phyloP scores from a whole-genome alignment of 1,140 invertebrate genomes.

The Euwallacea similis region DNA sequence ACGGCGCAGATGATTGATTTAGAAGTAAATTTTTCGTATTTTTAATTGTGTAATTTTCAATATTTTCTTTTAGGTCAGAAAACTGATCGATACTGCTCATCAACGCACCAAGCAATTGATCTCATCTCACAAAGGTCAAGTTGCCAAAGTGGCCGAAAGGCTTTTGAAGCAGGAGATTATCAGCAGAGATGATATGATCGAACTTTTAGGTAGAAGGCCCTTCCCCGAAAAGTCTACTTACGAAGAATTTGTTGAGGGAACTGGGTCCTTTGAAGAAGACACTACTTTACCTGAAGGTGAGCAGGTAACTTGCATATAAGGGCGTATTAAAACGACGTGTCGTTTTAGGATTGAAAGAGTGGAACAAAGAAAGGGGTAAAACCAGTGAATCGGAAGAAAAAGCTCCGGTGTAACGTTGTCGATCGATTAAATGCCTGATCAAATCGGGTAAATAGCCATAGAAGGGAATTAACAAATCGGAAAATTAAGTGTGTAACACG shows the following conservation, averaged over 20 bases:
- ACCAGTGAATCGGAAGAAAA: neutral
- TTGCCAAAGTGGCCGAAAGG: constrained; percentile 92
- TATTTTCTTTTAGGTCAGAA: constrained; percentile 63
- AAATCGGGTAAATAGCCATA: neutral
- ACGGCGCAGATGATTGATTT: constrained; percentile 96
- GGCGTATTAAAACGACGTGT: neutral
- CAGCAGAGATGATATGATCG: constrained; percentile 97
- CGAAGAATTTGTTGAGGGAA: constrained; percentile 99
- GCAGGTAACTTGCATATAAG: neutral
- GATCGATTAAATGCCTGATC: constrained; percentile 4
- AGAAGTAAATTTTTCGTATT: constrained; percentile 58
- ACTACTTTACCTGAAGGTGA: constrained; percentile 89
- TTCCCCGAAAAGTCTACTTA: constrained; percentile 99
- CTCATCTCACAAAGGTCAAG: constrained; percentile 82
- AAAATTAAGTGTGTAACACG: no score
- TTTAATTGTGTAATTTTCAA: neutral
- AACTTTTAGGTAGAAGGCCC: constrained; percentile 89
- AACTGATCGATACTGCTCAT: constrained; percentile 82
- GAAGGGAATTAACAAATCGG: no score
- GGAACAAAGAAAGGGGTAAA: constrained; percentile 75
- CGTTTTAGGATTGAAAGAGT: constrained; percentile 71
- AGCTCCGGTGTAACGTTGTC: constrained; percentile 19
- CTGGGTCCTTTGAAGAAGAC: constrained; percentile 96
- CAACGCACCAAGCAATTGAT: constrained; percentile 79
- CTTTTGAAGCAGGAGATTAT: constrained; percentile 95